A percentile compares a stretch with the other conserved stretches of the same genome.
Conservation (phyloP, 2,888 invertebrate species). For the Pteria penguin region DNA sequence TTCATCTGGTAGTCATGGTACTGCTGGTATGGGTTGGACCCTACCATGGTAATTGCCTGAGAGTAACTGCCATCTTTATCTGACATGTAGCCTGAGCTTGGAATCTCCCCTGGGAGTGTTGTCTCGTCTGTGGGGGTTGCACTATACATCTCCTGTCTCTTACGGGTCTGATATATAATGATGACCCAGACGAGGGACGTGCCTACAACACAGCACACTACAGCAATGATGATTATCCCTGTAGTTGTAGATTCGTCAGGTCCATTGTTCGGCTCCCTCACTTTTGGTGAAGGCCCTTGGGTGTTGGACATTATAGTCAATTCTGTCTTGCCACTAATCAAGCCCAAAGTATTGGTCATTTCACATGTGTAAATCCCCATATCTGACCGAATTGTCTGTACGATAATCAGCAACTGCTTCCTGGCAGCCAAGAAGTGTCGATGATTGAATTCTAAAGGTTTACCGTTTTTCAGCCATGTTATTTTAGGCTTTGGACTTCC, state of each 20-base stretch:
- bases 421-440: slow-evolving; percentile 93
- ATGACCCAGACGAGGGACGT: slow-evolving; percentile 95
- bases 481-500: slow-evolving; percentile 90
- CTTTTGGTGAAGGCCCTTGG: slow-evolving; percentile 80
- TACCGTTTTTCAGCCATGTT: slow-evolving; percentile 92
- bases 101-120: slow-evolving; percentile 74
- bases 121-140: slow-evolving; percentile 77
- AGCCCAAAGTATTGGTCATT: slow-evolving; percentile 91
- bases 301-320: slow-evolving; percentile 85
- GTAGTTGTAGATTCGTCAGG: slow-evolving; percentile 87
- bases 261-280: slow-evolving; percentile 39
- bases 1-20: slow-evolving; percentile 71
- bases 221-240: slow-evolving; percentile 92
- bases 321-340: slow-evolving; percentile 86
- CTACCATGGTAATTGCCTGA: slow-evolving; percentile 54
- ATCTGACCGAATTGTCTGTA: slow-evolving; percentile 88
- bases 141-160: slow-evolving; percentile 80
- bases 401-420: slow-evolving; percentile 92
- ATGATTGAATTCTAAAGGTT: slow-evolving; percentile 86
- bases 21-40: slow-evolving; percentile 53
- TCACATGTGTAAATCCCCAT: slow-evolving; percentile 94
- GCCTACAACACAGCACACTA: slow-evolving; percentile 94
- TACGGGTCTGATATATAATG: slow-evolving; percentile 91
- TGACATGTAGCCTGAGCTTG: slow-evolving; percentile 72
- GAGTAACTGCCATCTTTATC: slow-evolving; percentile 72